Conservation (phyloP, 2,888 invertebrate genomes). For the Aspidiotus destructor region DNA sequence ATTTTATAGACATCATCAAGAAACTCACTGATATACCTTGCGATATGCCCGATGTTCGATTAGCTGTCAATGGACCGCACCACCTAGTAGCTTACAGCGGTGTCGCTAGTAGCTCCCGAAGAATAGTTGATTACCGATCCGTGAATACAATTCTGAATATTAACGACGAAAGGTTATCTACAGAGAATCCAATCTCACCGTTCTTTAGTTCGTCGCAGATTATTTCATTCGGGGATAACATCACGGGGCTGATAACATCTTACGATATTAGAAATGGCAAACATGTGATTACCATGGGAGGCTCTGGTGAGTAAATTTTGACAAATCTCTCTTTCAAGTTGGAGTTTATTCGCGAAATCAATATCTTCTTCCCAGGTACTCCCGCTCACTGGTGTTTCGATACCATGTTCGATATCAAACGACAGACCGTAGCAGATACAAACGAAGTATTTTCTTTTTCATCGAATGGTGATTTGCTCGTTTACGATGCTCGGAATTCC, state of each 20-base stretch:
- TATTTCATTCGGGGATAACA: constrained; percentile 11
- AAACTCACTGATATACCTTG: constrained; percentile 13
- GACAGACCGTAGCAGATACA: not conserved
- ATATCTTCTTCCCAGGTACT: not conserved
- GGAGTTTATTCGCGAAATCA: not conserved
- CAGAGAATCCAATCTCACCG: not conserved
- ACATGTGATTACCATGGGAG: not conserved
- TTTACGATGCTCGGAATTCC: constrained; percentile 22
- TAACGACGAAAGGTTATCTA: not conserved
- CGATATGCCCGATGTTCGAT: not conserved
- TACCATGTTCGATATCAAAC: constrained; percentile 13
- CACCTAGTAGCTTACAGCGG: constrained; percentile 9
- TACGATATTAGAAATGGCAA: constrained; percentile 13
- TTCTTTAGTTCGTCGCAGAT: constrained; percentile 15
- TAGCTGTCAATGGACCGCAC: constrained; percentile 8
- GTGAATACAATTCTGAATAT: not conserved
- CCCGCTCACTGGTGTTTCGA: constrained; percentile 19
- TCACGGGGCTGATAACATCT: constrained; percentile 4
- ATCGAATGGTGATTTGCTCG: constrained; percentile 7
- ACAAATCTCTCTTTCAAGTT: not conserved
- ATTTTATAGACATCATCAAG: constrained; percentile 17
- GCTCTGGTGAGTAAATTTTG: not conserved
- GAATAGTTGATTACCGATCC: constrained; percentile 10
- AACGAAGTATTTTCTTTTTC: constrained; percentile 18
- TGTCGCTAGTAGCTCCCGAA: not conserved